phyloP scores from a whole-genome alignment of 1,140 invertebrate genomes.

The Meloidogyne chitwoodi region DNA sequence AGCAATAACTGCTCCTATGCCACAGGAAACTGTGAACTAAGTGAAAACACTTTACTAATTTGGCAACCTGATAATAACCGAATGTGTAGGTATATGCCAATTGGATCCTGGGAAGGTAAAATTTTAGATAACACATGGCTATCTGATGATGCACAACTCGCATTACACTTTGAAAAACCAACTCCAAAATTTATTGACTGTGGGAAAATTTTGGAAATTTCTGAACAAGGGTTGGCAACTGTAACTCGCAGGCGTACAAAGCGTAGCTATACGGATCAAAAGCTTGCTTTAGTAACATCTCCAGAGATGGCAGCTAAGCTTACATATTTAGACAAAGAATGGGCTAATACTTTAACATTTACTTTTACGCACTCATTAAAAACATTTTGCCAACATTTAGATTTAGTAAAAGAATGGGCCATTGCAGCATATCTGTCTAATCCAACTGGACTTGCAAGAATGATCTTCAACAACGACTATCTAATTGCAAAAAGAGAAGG shows the following conservation, averaged over 20 bases:
- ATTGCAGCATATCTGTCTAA: neutral
- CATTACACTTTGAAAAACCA: neutral
- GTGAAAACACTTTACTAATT: neutral
- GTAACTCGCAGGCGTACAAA: neutral
- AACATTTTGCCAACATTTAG: neutral
- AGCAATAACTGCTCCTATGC: too few species aligned
- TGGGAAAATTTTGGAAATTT: neutral
- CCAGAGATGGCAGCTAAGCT: neutral
- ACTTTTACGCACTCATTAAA: neutral
- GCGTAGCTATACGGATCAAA: neutral
- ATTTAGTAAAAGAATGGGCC: neutral
- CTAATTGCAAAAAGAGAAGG: neutral
- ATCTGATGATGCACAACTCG: neutral
- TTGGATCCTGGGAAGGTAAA: neutral
- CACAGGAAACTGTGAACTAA: neutral
- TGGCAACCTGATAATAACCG: neutral
- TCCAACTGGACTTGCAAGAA: neutral
- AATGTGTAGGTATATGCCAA: neutral
- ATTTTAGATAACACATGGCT: neutral
- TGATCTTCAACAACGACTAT: neutral
- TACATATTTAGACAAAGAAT: neutral
- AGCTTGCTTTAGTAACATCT: neutral
- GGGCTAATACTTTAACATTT: neutral
- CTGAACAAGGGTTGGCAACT: neutral
- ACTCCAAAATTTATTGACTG: neutral